These are phyloP conservation scores for Stigmatopora argus DNA, from an alignment of 2,113 vertebrate species.

Conservation along the genomic window DNA sequence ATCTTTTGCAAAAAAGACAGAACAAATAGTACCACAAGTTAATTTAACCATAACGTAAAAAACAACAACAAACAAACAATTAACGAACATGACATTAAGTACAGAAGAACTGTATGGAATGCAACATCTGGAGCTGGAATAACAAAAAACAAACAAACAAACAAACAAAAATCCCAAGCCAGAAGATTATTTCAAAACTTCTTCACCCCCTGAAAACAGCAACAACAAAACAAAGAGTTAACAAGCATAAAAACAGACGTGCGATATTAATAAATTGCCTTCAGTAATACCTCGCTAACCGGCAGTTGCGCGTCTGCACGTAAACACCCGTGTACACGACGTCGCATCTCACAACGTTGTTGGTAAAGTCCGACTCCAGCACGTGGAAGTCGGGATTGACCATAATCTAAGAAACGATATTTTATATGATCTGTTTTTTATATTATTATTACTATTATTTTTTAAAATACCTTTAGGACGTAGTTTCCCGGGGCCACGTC, in stretches of 20 bases:
- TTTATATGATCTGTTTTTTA: too few species aligned
- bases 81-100: background rate
- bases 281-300: constrained; percentile 64
- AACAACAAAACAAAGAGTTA: constrained; percentile 7
- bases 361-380: constrained; percentile 74
- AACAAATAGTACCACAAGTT: background rate
- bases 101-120: background rate
- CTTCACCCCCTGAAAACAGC: constrained; percentile 44
- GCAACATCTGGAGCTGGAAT: background rate
- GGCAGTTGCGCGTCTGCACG: constrained; percentile 74
- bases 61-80: background rate
- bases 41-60: background rate
- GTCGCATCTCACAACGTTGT: constrained; percentile 78
- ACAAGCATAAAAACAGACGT: background rate
- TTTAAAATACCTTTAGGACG: constrained; percentile 70
- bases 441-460: too few species aligned
- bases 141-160: background rate
- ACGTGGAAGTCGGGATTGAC: constrained; percentile 77
- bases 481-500: constrained; percentile 79
- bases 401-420: constrained; percentile 58
- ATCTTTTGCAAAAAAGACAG: background rate
- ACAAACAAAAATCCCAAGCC: background rate
- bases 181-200: background rate
- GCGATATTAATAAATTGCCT: background rate
- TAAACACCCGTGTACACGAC: constrained; percentile 74